Evolutionary conservation across 2,888 invertebrate species (phyloP), one percentile per base, ranked within the genome.

Genomic region (Limenitis camilla): DNA sequence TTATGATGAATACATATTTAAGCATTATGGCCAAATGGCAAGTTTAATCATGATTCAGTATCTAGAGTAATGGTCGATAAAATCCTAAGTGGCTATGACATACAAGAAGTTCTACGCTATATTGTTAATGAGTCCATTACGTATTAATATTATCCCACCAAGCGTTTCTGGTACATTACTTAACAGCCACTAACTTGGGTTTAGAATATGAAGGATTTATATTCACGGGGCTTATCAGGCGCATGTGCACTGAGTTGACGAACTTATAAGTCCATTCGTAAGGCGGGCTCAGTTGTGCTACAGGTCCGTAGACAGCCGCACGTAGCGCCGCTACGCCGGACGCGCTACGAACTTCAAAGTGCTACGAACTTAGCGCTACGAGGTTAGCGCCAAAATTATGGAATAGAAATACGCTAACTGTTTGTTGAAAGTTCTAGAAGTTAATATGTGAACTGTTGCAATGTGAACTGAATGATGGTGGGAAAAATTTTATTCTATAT

Each of bases 391-490:
- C 53, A 50, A 53, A 58, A 53, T 31, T 35, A 58, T 56, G 56
- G 33, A 49, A 52, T 47, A 51, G 19, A 40, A 10, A 30, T 7
- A 35, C 32, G 29, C n/a, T 33, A 32, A 31, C 40, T 35, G 29
- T 11, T 49, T 41, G 33, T 39, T 45, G 40, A 38, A 49, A 43
- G 39, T 55, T 42, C 6, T 39, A 43, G 19, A 47, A 32, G 35
- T 41, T 42, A 39, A 36, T 45, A 47, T 51, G 58, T 61, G 58
- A 55, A 60, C 63, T 60, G 68, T 69, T 81, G 82, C 71, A 56
- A 85, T 86, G 85, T 82, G 78, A 76, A 72, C 74, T 78, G 73
- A 83, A 86, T 80, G 71, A 87, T 87, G 86, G 81, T 80, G 85
- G 70, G 78, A 77, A 71, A 86, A 83, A 81, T 86, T 70, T 80